These are phyloP conservation scores for Alloplasta piceator DNA, from an alignment of 2,888 invertebrate genomes.

Conservation along the genomic window DNA sequence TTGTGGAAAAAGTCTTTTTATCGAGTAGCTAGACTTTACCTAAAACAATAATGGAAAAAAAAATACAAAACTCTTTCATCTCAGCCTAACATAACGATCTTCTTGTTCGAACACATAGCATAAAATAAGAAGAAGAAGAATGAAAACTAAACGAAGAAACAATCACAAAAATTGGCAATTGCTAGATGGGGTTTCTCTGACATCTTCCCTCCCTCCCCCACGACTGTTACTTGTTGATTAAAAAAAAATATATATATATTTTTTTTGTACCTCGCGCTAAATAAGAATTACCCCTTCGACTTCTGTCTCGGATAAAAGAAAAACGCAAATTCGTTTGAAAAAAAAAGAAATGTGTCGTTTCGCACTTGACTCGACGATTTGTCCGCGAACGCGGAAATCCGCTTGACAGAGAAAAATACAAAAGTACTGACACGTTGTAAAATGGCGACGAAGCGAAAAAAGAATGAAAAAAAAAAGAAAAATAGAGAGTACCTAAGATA, in stretches of 20 bases:
- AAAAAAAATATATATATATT: conserved; percentile 50
- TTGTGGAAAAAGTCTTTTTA: conserved; percentile 49
- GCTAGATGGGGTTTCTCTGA: conserved; percentile 48
- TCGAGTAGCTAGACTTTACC: conserved; percentile 74
- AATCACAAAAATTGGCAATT: conserved; percentile 28
- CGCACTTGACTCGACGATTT: not conserved
- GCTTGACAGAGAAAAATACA: not conserved
- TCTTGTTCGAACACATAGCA: conserved; percentile 18
- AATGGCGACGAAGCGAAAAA: not conserved
- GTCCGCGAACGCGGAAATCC: not conserved
- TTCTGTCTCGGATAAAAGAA: conserved; percentile 33
- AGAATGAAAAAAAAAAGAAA: conserved; percentile 9
- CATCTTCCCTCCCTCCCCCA: not conserved
- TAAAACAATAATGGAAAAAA: conserved; percentile 57
- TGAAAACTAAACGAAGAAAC: conserved; percentile 39
- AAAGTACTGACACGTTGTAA: conserved; percentile 18
- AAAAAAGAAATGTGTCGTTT: not conserved
- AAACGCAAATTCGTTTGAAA: not conserved
- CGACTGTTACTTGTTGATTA: conserved; percentile 64
- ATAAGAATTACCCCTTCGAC: conserved; percentile 24
- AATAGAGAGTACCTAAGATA: not conserved
- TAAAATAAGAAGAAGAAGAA: conserved; percentile 40
- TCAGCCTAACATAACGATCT: conserved; percentile 57
- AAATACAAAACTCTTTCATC: conserved; percentile 59
- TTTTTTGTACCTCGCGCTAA: conserved; percentile 59